Percentiles rank a stretch among this genome's conserved stretches.
phyloP scores from a whole-genome alignment of 2,888 invertebrate genomes.

The Chaitophorus viminalis region DNA sequence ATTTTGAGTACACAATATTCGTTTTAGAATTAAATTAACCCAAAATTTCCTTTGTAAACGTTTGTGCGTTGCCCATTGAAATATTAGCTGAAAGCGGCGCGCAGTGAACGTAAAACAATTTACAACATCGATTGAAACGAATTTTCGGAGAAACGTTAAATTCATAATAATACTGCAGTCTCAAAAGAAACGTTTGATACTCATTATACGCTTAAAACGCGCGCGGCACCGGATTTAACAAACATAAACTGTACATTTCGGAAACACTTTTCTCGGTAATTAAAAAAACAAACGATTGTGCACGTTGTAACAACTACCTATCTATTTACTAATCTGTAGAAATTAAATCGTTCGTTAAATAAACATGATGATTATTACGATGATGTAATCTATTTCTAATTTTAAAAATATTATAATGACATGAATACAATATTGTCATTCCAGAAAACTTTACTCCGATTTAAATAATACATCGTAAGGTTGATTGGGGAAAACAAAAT shows the following conservation, averaged over 20 bases:
- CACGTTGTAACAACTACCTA: no score
- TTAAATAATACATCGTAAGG: neutral
- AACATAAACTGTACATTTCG: neutral
- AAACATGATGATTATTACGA: no score
- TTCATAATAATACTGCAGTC: neutral
- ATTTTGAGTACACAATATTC: no score
- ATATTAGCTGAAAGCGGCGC: no score
- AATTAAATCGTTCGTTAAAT: no score
- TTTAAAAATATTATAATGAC: neutral
- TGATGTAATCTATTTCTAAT: neutral
- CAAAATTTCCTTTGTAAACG: no score
- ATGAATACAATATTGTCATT: neutral
- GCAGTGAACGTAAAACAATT: neutral
- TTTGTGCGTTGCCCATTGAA: no score
- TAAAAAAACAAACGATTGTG: neutral
- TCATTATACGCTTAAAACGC: neutral
- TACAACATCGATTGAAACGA: neutral
- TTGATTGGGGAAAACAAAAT: neutral
- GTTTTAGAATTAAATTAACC: no score
- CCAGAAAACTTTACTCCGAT: neutral
- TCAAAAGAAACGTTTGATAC: neutral
- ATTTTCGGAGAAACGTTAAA: neutral
- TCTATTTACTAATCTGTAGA: no score
- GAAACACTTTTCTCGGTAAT: neutral
- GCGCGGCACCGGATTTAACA: neutral